phyloP scores from a whole-genome alignment of 1,140 invertebrate genomes.

The Papilio aristodemus region DNA sequence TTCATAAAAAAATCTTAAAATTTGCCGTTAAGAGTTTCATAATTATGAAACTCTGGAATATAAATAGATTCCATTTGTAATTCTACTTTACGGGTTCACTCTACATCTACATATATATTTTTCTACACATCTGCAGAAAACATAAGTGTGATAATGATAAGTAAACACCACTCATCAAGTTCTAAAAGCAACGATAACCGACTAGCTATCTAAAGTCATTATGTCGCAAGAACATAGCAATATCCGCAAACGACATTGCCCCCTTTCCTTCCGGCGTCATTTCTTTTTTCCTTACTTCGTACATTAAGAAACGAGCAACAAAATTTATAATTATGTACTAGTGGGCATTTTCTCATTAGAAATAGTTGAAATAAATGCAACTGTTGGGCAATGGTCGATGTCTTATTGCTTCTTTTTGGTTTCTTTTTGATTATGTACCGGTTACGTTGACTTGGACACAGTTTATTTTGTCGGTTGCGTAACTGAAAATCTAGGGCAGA shows the following conservation, averaged over 20 bases:
- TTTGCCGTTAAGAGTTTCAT: too few species aligned
- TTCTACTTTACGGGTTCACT: too few species aligned
- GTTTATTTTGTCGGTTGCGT: slow-evolving; percentile 51
- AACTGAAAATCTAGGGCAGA: slow-evolving; percentile 55
- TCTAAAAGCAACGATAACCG: neutral
- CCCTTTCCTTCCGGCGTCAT: slow-evolving; percentile 24
- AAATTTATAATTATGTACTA: neutral
- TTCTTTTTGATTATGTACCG: slow-evolving; percentile 41
- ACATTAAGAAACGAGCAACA: neutral
- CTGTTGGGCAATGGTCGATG: slow-evolving; percentile 24
- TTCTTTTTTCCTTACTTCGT: slow-evolving; percentile 15
- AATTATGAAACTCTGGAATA: too few species aligned
- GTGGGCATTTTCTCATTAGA: slow-evolving; percentile 25
- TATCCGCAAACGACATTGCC: slow-evolving; percentile 18
- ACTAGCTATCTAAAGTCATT: neutral
- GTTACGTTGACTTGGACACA: slow-evolving; percentile 48
- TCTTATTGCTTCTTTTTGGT: slow-evolving; percentile 37
- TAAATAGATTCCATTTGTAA: too few species aligned
- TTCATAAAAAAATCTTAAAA: too few species aligned
- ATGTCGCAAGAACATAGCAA: neutral
- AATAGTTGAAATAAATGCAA: slow-evolving; percentile 24
- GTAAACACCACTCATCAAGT: neutral
- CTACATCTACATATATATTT: neutral
- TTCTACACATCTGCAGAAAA: neutral
- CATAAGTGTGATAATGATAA: neutral